Percentiles rank a stretch among this genome's conserved stretches.
phyloP scores from a whole-genome alignment of 2,797 vertebrate genomes.

The Crenichthys baileyi region DNA sequence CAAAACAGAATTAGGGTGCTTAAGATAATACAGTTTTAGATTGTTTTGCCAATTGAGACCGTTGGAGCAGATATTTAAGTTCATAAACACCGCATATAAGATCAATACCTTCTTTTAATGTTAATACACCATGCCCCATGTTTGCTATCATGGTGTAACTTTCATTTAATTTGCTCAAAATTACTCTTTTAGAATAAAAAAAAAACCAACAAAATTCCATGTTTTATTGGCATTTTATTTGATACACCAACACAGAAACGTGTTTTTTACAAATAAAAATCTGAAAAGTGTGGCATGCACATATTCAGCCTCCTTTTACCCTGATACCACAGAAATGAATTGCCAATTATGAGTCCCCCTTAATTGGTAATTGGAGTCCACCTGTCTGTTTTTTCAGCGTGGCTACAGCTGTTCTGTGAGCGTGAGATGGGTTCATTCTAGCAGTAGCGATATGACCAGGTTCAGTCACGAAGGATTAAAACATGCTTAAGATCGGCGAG shows the following conservation, averaged over 20 bases:
- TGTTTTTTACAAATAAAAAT: not conserved
- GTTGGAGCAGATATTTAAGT: not conserved
- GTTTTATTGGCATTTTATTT: conserved; percentile 1
- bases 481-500: not conserved
- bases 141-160: not conserved
- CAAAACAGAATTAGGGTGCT: not conserved
- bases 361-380: not conserved
- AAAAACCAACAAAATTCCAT: not conserved
- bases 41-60: not conserved
- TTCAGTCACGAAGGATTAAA: not conserved
- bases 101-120: not conserved
- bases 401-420: not conserved
- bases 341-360: no score
- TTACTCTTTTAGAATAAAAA: not conserved
- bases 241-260: not conserved
- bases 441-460: not conserved
- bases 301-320: not conserved
- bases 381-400: not conserved
- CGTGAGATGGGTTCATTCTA: not conserved
- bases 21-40: not conserved
- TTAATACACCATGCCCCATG: not conserved
- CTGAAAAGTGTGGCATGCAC: not conserved
- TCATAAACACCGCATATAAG: not conserved
- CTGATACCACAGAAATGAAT: not conserved
- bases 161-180: not conserved